Conservation (phyloP, 2,113 vertebrate genomes). For the human (Homo sapiens) region GRCh38 chrX:46025501-46026000, state of each 20-base stretch:
- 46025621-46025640: neutral
- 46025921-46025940: neutral
- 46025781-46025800: neutral
- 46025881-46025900: neutral
- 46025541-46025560: conserved; percentile 24
- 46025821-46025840: neutral
- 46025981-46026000: neutral
- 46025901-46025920: neutral
- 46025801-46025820: neutral
- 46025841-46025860: neutral
- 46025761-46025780: neutral
- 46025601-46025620: neutral
- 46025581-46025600: neutral
- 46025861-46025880: neutral
- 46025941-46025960: neutral
- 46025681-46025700: neutral
- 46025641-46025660: neutral
- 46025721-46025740: neutral
- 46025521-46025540: neutral
- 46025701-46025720: neutral
- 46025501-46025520: neutral
- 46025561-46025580: conserved; percentile 18
- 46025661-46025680: neutral
- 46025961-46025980: neutral
- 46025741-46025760: neutral